phyloP scores from a whole-genome alignment of 1,140 invertebrate species.

The Camponotus pennsylvanicus region DNA sequence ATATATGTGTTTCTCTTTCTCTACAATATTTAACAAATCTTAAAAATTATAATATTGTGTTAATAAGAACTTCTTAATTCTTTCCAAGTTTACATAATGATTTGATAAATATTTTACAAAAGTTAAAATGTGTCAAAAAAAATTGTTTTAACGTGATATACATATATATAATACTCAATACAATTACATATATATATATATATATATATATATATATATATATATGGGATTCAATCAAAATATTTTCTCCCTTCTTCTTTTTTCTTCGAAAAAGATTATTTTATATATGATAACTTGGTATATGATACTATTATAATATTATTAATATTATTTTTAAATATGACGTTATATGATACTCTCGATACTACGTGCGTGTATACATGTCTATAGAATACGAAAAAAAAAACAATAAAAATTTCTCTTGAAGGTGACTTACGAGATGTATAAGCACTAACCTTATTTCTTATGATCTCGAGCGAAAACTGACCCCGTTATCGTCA shows the following conservation, averaged over 20 bases:
- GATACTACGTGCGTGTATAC: not conserved
- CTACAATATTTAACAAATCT: constrained; percentile 12
- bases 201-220: too few species aligned
- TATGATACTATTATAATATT: not conserved
- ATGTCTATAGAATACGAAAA: not conserved
- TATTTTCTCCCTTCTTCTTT: not conserved
- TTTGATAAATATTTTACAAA: not conserved
- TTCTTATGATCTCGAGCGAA: constrained; percentile 63
- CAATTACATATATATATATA: too few species aligned
- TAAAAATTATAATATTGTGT: not conserved
- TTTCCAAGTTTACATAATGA: not conserved
- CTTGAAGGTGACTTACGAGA: constrained; percentile 13
- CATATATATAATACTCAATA: too few species aligned
- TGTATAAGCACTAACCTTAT: constrained; percentile 75
- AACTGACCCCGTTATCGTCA: constrained; percentile 81
- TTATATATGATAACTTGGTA: not conserved
- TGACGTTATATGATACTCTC: not conserved
- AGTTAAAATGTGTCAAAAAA: not conserved
- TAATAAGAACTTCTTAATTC: not conserved
- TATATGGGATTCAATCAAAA: not conserved
- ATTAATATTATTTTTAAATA: not conserved
- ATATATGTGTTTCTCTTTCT: not conserved
- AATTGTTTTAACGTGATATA: not conserved
- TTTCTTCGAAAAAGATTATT: too few species aligned
- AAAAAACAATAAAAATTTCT: not conserved